These are phyloP conservation scores for Acanthosepion pharaonis DNA, from an alignment of 2,888 invertebrate species.

Conservation along the genomic window DNA sequence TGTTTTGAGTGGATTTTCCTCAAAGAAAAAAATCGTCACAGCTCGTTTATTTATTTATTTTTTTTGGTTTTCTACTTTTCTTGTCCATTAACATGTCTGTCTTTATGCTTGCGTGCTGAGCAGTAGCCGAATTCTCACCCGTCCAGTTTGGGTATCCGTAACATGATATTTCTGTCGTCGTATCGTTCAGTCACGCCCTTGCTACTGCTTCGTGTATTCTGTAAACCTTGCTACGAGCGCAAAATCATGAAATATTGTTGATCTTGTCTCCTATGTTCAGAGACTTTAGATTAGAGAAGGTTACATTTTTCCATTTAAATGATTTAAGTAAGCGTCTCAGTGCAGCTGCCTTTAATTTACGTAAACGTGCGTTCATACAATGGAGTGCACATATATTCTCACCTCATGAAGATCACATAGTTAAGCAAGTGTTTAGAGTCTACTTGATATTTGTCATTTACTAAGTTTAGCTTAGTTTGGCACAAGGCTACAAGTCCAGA, in stretches of 20 bases:
- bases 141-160: neutral
- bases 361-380: neutral
- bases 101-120: neutral
- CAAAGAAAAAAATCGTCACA: no score
- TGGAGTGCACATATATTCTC: neutral
- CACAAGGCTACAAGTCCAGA: no score
- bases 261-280: constrained; percentile 3
- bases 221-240: neutral
- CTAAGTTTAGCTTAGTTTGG: no score
- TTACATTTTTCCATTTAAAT: neutral
- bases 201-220: neutral
- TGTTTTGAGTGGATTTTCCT: no score
- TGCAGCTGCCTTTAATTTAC: neutral
- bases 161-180: neutral
- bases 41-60: neutral
- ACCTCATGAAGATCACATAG: no score
- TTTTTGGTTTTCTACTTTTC: neutral
- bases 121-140: neutral
- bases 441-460: no score
- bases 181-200: neutral
- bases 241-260: neutral
- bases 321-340: neutral
- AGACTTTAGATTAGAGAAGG: neutral
- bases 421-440: no score
- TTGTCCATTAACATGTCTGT: neutral